Percentiles rank a stretch among this genome's conserved stretches.
Evolutionary conservation across 2,113 vertebrate species (phyloP).

Genomic region (Leptodactylus fuscus): DNA sequence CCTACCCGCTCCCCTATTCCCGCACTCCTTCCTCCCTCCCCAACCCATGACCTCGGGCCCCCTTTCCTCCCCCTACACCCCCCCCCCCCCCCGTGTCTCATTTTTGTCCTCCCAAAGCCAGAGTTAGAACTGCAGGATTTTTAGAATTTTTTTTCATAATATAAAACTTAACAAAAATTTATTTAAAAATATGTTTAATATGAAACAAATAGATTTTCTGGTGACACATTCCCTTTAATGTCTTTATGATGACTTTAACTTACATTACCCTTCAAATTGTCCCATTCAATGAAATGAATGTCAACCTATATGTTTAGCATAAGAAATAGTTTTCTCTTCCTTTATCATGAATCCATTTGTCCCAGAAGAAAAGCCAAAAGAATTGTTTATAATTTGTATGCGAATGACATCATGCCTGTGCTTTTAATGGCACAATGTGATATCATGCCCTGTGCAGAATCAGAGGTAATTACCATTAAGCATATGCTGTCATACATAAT

Average conservation of each 20-base stretch:
- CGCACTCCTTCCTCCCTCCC: no score
- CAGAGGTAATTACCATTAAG: slow-evolving; percentile 41
- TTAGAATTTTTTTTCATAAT: no score
- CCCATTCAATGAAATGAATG: background rate
- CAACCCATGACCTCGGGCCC: no score
- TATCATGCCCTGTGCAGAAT: slow-evolving; percentile 17
- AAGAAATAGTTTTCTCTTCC: background rate
- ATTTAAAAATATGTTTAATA: no score
- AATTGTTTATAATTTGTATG: background rate
- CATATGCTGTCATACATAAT: slow-evolving; percentile 47
- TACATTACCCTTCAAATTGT: background rate
- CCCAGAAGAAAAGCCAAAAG: background rate
- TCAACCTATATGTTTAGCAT: background rate
- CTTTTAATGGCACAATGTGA: slow-evolving; percentile 27
- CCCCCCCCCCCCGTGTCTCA: no score
- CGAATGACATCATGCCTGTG: background rate
- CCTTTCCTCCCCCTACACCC: no score
- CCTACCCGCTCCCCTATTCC: no score
- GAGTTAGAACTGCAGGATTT: no score
- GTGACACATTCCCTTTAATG: background rate
- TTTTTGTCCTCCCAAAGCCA: no score
- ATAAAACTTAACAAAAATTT: no score
- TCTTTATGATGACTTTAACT: background rate
- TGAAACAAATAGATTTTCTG: no score
- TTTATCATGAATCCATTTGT: background rate